Evolutionary conservation across 2,888 invertebrate species (phyloP), one percentile per base, ranked within the genome.

Genomic region (Sinhomidia bicolor): DNA sequence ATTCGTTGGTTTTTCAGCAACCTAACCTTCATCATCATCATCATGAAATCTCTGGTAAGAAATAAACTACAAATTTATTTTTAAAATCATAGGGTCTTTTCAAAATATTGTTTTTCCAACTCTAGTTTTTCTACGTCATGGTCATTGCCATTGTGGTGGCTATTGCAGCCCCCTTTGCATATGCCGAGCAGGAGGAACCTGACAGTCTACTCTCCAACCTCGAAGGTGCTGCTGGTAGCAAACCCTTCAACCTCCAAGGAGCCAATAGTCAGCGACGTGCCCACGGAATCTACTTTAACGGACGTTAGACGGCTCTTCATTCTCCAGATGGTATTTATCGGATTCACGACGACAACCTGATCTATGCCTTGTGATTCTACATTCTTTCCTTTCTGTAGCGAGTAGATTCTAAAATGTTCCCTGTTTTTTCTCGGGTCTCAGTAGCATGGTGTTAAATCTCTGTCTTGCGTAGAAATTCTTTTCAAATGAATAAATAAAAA

Each of bases 251-350:
- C 47, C 90, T 91, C 62, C 91, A 91, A 82, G 85, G 85, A 14
- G 91, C 89, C 26, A 89, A 54, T 57, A 87, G 89, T 10, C 90
- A 91, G 71, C 79, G 91, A 54, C 78, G 91, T 20, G 90, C 90
- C 26, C 90, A 91, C 71, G 91, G 91, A 85, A 91, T 91, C 86
- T 91, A 91, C 80, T 91, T 91, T 89, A 91, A 91, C 68, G 91
- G 91, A 88, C 90, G 90, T 86, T 89, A 90, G 88, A 41, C 20
- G 12, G 57, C 47, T 29, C 20, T 0, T 44, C 9, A 10, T 9
- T 14, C 54, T 41, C 54, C 47, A 32, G 14, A 12, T 14, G 17
- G 20, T 0, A 41, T 17, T 54, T 54, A 12, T 65, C 23, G 20
- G 51, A 23, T 36, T 60, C 0, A 47, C 62, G n/a, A 81, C 47